These are phyloP conservation scores for Mus pahari DNA, from an alignment of 2,113 vertebrate genomes.

Conservation along the genomic window DNA sequence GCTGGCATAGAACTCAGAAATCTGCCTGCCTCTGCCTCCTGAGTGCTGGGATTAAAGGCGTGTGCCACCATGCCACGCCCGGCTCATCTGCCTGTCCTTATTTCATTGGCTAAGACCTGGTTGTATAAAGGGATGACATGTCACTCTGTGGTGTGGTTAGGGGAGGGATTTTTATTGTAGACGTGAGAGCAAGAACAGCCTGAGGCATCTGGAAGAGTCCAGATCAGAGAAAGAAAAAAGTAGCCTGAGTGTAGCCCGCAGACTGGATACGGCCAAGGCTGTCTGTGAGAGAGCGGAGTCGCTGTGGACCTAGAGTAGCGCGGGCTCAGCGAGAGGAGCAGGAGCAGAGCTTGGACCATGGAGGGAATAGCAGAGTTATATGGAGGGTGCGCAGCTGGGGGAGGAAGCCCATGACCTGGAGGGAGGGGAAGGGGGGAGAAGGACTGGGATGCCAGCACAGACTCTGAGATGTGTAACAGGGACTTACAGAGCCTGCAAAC, in stretches of 20 bases:
- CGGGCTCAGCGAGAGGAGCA: neutral
- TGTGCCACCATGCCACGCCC: no score
- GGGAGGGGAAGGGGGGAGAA: neutral
- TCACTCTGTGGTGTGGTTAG: neutral
- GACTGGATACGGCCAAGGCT: neutral
- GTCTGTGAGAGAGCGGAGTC: neutral
- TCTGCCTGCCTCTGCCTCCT: no score
- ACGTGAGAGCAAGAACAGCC: neutral
- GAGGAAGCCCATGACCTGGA: neutral
- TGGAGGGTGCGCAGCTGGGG: neutral
- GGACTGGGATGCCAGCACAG: neutral
- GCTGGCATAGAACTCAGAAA: no score
- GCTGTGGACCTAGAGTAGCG: neutral
- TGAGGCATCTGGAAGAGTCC: neutral
- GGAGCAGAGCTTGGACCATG: neutral
- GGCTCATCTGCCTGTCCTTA: neutral
- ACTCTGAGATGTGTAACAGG: neutral
- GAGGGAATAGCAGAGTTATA: neutral
- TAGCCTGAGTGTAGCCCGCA: neutral
- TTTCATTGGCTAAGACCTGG: neutral
- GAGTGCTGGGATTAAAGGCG: no score
- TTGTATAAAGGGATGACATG: neutral
- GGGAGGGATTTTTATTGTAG: neutral
- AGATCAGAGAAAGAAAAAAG: neutral
- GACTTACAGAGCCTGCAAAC: neutral